Conservation (phyloP, 2,888 invertebrate species). For the Drosophila ochracea region DNA sequence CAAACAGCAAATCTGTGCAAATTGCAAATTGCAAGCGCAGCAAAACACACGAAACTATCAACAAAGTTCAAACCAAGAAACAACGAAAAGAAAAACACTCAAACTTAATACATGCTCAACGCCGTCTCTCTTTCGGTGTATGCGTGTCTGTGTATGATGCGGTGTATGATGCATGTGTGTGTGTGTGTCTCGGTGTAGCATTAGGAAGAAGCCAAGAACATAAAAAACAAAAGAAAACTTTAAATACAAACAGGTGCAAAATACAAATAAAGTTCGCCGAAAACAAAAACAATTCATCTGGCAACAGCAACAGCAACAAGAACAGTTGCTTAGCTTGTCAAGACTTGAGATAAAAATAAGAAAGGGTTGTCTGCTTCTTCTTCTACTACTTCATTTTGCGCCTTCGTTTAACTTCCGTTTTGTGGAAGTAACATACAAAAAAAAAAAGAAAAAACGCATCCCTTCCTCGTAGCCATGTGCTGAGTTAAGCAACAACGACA, state of each 20-base stretch:
- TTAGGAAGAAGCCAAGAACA: slow-evolving; percentile 20
- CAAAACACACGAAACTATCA: slow-evolving; percentile 16
- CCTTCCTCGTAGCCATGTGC: slow-evolving; percentile 39
- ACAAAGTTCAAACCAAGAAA: slow-evolving; percentile 15
- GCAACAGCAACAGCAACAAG: slow-evolving; percentile 12
- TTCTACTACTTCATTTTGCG: not conserved
- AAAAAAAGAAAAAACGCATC: slow-evolving; percentile 1
- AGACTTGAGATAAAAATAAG: slow-evolving; percentile 14
- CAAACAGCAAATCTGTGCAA: slow-evolving; percentile 23
- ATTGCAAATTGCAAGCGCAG: slow-evolving; percentile 24
- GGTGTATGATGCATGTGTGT: slow-evolving; percentile 16
- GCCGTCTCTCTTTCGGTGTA: slow-evolving; percentile 1
- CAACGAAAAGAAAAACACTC: slow-evolving; percentile 12
- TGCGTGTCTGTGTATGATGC: slow-evolving; percentile 8
- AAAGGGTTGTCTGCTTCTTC: slow-evolving; percentile 46
- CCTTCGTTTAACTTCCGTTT: not conserved
- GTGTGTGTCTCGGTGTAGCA: slow-evolving; percentile 17
- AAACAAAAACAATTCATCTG: slow-evolving; percentile 14
- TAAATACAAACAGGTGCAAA: slow-evolving; percentile 52
- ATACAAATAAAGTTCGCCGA: slow-evolving; percentile 19
- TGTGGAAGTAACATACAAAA: slow-evolving; percentile 50
- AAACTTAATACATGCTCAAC: slow-evolving; percentile 5
- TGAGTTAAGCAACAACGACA: slow-evolving; percentile 20
- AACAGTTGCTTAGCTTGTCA: slow-evolving; percentile 22
- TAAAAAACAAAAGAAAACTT: slow-evolving; percentile 12